Percentiles rank a stretch among this genome's conserved stretches.
These are phyloP conservation scores for Xylota segnis DNA, from an alignment of 2,888 invertebrate genomes.

Conservation along the genomic window DNA sequence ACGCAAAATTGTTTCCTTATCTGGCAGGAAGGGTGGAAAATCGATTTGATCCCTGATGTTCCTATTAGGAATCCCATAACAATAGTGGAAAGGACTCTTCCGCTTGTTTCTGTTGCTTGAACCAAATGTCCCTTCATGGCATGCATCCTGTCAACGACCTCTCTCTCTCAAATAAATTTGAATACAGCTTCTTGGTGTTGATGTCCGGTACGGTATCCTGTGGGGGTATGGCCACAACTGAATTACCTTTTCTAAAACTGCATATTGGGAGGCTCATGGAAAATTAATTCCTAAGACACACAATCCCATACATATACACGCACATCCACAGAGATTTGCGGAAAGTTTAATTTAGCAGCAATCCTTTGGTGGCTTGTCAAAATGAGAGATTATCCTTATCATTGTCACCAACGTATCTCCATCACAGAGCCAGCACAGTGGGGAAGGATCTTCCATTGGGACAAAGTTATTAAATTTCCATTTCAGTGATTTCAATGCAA, in stretches of 20 bases:
- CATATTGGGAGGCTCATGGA: slow-evolving; percentile 23
- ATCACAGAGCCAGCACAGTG: not conserved
- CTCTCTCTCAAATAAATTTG: slow-evolving; percentile 30
- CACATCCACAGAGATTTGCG: not conserved
- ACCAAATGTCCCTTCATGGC: slow-evolving; percentile 20
- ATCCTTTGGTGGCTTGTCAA: slow-evolving; percentile 51
- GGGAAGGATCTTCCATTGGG: slow-evolving; percentile 8
- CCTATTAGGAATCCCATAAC: not conserved
- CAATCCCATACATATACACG: no score
- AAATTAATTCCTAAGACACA: slow-evolving; percentile 34
- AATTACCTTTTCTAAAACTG: slow-evolving; percentile 51
- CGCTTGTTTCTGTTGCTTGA: not conserved
- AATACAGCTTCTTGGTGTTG: slow-evolving; percentile 22
- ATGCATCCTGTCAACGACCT: slow-evolving; percentile 26
- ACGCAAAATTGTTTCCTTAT: no score
- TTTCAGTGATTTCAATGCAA: slow-evolving; percentile 12
- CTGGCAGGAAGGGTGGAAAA: slow-evolving; percentile 6
- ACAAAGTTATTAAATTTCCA: slow-evolving; percentile 63
- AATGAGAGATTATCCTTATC: slow-evolving; percentile 63
- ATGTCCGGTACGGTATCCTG: slow-evolving; percentile 6
- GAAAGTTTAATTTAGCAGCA: slow-evolving; percentile 28
- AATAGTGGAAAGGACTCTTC: not conserved
- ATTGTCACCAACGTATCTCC: slow-evolving; percentile 30
- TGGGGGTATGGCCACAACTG: slow-evolving; percentile 1
- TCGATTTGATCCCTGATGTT: slow-evolving; percentile 32